Base-by-base conservation (phyloP, 1,140 invertebrate species). In the Drosophila takahashii region DNA sequence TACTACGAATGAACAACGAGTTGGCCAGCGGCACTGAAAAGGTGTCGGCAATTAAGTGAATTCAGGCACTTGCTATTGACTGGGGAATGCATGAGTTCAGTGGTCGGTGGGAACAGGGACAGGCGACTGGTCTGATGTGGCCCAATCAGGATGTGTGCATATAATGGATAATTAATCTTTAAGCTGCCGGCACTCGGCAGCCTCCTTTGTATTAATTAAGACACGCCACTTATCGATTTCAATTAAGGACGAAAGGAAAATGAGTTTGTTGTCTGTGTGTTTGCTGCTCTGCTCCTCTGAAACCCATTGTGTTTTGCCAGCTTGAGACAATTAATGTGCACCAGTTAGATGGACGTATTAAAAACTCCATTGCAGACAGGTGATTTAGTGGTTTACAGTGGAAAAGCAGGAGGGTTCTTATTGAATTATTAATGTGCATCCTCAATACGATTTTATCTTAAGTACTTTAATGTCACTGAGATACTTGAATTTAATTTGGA, bases 41-140 rank as follows among this genome's bases (percentile, higher is more conserved):
- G 71, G 83, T 78, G 71, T 72, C 62, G 67, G 71, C 67, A 83
- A 89, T 87, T 89, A 83, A 83, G 50, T 86, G 76, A 77, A 79
- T 73, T 87, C 83, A 75, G 77, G 77, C 83, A 87, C 80, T 74
- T 61, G 61, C 41, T 39, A 64, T 81, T 78, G 70, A 60, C 61
- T 65, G 50, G 67, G 70, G 72, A 75, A 60, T 44, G 16, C 39
- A 32, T 1, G 22, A 2, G 22, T 22, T n/a, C 13, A 4, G 3
- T 37, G 39, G 4, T 15, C 39, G 7, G 7, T 15, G n/a, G 39
- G 15, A 41, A 41, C 4, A 16, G 44, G 72, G 62, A 56, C n/a
- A 27, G 44, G n/a, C 18, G 36, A 59, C n/a, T 7, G 69, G n/a
- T 15, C 9, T 32, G 51, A 13, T 39, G 58, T 11, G 4, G 34